These are phyloP conservation scores for Maniola hyperantus DNA, from an alignment of 2,888 invertebrate species.

Conservation along the genomic window DNA sequence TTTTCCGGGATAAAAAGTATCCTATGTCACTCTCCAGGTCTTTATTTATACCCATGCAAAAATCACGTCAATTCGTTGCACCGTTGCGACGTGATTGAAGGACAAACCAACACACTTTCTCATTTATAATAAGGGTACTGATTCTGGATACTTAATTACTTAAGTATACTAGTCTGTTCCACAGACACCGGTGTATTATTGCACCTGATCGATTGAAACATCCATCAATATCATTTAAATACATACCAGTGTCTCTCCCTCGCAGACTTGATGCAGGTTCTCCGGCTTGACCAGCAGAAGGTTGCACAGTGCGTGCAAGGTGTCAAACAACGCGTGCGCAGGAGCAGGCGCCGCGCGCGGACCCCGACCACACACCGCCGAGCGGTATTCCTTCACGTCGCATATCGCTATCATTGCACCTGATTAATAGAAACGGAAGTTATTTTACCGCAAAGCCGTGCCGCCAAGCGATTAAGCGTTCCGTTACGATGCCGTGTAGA, in stretches of 20 bases:
- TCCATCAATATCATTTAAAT: not conserved
- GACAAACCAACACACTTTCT: too few relatives aligned
- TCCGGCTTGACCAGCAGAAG: constrained; percentile 97
- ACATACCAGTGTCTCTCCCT: constrained; percentile 95
- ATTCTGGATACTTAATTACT: too few relatives aligned
- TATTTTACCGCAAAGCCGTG: not conserved
- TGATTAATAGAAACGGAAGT: constrained; percentile 49
- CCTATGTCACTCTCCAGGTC: too few relatives aligned
- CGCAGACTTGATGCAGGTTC: constrained; percentile 97
- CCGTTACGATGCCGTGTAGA: too few relatives aligned
- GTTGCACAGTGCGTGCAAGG: constrained; percentile 97
- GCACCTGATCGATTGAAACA: not conserved
- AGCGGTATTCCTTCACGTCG: constrained; percentile 98
- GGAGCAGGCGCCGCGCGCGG: constrained; percentile 84
- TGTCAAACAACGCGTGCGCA: constrained; percentile 95
- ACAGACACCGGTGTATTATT: too few relatives aligned
- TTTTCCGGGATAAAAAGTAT: too few relatives aligned
- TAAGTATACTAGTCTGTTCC: too few relatives aligned
- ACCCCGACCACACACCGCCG: constrained; percentile 87
- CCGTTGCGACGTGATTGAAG: too few relatives aligned
- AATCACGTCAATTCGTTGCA: too few relatives aligned
- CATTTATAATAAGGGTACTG: too few relatives aligned
- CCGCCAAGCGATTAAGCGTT: too few relatives aligned
- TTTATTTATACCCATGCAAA: too few relatives aligned
- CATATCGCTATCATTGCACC: constrained; percentile 99